Evolutionary conservation across 1,140 invertebrate genomes (phyloP), one percentile per base, ranked within the genome.

Genomic region (Palaemon carinicauda): DNA sequence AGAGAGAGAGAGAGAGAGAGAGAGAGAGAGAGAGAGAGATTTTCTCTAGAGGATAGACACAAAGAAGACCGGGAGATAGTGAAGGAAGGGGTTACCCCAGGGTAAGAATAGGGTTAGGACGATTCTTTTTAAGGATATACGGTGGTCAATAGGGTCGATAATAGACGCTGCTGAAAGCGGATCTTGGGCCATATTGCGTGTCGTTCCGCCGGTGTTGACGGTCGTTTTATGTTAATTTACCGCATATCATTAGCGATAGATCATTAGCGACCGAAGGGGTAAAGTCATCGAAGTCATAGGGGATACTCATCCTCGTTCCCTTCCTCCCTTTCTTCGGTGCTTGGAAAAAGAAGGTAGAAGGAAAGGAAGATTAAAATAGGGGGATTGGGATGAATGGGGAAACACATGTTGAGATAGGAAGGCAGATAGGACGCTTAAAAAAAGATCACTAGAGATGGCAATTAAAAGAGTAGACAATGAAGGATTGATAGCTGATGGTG

Each of bases 221-320:
- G 41, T 33, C 31, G 19, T 50, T 75, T 19, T 75, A 75, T 75
- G 73, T 17, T 75, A 75, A 75, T 75, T 50, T 33, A 17, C 41
- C 21, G 73, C 31, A 33, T 75, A 75, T 33, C 31, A 75, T 75
- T 75, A 75, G 73, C 29, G 73, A 75, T 75, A 75, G 29, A 75
- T 75, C 73, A 75, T 75, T 75, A 75, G 21, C 73, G 73, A 75
- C 31, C 29, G 73, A 33, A 75, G 41, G 73, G 73, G 27, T 75
- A n/a, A 29, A 27, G 24, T 19, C 21, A 29, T 27, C 65, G 65
- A 27, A 69, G 19, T 27, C 14, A 27, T 4, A 29, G n/a, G 31
- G 65, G 31, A 69, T 69, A 27, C 24, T 27, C 24, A 9, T 21
- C 27, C 65, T 27, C 65, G 21, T 21, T 27, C 24, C 4, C 19